Conservation (phyloP, 2,113 vertebrate species). For the Dasyurus viverrinus region DNA sequence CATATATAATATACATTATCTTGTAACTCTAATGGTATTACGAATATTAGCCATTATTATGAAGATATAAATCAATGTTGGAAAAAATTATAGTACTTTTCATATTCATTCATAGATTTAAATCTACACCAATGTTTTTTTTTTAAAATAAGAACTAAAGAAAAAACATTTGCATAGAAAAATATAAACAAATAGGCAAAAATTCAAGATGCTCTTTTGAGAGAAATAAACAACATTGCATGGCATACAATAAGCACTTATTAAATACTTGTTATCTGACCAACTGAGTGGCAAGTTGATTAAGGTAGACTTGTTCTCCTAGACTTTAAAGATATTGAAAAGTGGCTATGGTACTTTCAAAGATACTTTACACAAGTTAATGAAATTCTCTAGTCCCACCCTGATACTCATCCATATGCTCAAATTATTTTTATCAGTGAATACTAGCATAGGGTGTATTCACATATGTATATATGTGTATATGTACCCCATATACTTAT, state of each 20-base stretch:
- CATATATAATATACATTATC: background rate
- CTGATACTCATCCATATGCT: background rate
- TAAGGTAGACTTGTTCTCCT: background rate
- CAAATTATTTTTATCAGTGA: background rate
- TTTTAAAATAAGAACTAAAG: background rate
- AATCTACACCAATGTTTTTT: background rate
- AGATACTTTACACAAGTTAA: background rate
- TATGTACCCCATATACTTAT: background rate
- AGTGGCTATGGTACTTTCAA: background rate
- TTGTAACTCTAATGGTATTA: background rate
- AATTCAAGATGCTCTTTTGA: background rate
- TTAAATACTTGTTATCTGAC: background rate
- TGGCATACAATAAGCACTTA: background rate
- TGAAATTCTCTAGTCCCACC: background rate
- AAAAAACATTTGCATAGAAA: background rate
- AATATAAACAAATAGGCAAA: background rate
- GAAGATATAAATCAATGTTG: background rate
- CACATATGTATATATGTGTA: background rate
- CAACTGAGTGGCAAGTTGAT: background rate
- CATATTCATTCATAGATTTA: background rate
- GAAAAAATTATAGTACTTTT: background rate
- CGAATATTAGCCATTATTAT: background rate
- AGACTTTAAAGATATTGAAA: background rate
- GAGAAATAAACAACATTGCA: background rate
- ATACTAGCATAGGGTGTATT: background rate